Evolutionary conservation across 2,113 vertebrate genomes (phyloP).

Genomic region (Herpetotheres cachinnans): DNA sequence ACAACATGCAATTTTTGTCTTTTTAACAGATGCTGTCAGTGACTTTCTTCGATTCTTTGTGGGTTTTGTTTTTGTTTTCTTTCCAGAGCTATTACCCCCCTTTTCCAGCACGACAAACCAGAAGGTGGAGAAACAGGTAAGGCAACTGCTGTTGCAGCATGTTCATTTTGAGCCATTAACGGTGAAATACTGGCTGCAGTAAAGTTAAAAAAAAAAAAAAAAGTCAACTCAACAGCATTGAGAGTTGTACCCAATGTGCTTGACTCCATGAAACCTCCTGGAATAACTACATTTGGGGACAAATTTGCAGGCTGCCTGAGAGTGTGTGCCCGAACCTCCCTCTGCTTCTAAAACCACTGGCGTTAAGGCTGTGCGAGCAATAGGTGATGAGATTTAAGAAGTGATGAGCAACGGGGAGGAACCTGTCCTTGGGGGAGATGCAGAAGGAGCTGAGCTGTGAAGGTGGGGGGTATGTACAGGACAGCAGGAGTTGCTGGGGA

Average conservation of each 20-base stretch:
- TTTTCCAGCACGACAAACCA: not conserved
- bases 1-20: not conserved
- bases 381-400: not conserved
- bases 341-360: not conserved
- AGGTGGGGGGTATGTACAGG: rapidly evolving
- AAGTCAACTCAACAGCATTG: not conserved
- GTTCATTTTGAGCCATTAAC: not conserved
- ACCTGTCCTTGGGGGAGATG: not conserved
- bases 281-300: not conserved
- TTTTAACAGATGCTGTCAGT: not conserved
- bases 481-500: not conserved
- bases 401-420: not conserved
- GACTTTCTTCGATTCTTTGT: conserved; percentile 37
- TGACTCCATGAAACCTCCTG: not conserved
- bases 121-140: conserved; percentile 40
- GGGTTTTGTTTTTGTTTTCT: not conserved
- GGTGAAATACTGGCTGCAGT: not conserved
- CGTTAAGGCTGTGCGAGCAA: not conserved
- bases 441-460: not conserved
- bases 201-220: not conserved
- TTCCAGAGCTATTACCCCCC: not conserved
- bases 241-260: not conserved
- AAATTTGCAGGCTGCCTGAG: not conserved
- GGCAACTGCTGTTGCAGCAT: not conserved
- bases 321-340: rapidly evolving